These are phyloP conservation scores for Coregonus suidteri DNA, from an alignment of 2,797 vertebrate genomes.

Conservation along the genomic window DNA sequence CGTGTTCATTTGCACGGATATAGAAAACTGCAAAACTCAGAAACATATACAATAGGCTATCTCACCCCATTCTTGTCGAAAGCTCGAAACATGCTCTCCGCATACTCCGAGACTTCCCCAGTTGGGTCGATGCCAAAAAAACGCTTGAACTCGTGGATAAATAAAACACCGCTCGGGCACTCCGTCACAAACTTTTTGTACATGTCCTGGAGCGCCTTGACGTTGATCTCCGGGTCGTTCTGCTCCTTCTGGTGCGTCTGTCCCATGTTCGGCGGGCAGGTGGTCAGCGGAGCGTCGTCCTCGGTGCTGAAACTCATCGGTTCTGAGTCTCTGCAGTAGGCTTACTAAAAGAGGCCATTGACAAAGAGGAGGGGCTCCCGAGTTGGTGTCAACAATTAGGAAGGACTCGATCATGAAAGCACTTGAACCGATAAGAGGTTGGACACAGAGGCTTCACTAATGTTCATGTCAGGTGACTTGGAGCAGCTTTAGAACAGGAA, in stretches of 20 bases:
- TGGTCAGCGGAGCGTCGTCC: background rate
- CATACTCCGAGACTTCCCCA: constrained; percentile 73
- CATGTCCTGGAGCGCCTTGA: constrained; percentile 75
- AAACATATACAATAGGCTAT: background rate
- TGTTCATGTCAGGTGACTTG: background rate
- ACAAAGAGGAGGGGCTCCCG: background rate
- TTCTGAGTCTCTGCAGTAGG: background rate
- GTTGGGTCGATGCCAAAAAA: constrained; percentile 74
- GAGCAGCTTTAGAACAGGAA: background rate
- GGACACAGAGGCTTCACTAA: background rate
- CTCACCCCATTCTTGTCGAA: constrained; percentile 81
- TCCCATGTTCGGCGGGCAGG: constrained; percentile 56
- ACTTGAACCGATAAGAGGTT: background rate
- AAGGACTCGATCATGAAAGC: background rate
- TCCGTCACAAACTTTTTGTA: constrained; percentile 76
- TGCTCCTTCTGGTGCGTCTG: constrained; percentile 65
- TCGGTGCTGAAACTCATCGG: background rate
- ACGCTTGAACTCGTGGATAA: constrained; percentile 77
- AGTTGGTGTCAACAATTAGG: no score
- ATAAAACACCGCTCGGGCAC: constrained; percentile 74
- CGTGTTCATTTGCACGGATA: background rate
- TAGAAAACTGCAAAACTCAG: background rate
- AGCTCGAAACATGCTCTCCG: constrained; percentile 74
- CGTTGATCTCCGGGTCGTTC: constrained; percentile 61
- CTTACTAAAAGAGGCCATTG: background rate